Conservation (phyloP, 2,113 vertebrate genomes). For the Nanorana parkeri region DNA sequence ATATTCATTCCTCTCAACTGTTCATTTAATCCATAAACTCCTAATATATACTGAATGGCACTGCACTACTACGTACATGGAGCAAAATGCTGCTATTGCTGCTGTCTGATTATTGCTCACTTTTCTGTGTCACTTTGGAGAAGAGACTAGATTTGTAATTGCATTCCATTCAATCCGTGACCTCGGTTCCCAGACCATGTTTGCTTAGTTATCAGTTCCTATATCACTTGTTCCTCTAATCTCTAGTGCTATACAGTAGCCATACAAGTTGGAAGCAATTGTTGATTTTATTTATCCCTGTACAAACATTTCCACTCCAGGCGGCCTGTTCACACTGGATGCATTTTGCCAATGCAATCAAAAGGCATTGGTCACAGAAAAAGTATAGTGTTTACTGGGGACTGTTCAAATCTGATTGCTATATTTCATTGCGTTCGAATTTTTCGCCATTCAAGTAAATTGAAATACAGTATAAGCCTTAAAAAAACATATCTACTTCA, state of each 20-base stretch:
- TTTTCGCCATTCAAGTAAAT: no score
- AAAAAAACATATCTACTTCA: no score
- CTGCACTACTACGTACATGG: no score
- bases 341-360: no score
- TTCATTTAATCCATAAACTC: no score
- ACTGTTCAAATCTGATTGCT: no score
- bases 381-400: no score
- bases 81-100: neutral
- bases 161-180: neutral
- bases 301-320: neutral
- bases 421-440: no score
- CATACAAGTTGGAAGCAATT: neutral
- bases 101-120: neutral
- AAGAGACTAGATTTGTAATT: neutral
- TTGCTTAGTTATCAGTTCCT: slow-evolving; percentile 31
- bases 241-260: slow-evolving; percentile 8
- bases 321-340: neutral
- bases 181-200: slow-evolving; percentile 4
- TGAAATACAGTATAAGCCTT: no score
- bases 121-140: neutral
- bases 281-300: slow-evolving; percentile 17
- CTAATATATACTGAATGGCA: no score
- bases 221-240: slow-evolving; percentile 18
- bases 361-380: no score
- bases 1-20: no score